Percentiles rank a stretch among this genome's conserved stretches.
phyloP scores from a whole-genome alignment of 2,113 vertebrate genomes.

The Hippocampus guttulatus region DNA sequence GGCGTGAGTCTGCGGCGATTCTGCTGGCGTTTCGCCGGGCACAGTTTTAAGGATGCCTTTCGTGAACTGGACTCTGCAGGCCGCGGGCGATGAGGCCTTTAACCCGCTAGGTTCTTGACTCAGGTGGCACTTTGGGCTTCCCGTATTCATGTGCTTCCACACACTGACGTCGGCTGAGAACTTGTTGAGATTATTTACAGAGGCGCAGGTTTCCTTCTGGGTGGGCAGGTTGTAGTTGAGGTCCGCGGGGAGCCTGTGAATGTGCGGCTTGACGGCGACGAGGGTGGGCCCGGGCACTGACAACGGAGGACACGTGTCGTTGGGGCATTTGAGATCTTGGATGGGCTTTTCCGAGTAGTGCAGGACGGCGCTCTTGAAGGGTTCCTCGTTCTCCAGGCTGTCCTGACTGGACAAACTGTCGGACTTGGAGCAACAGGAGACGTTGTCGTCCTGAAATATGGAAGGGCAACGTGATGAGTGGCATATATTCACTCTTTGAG shows the following conservation, averaged over 20 bases:
- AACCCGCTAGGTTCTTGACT: conserved; percentile 16
- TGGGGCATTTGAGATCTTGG: not conserved
- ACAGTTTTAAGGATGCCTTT: conserved; percentile 88
- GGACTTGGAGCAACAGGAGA: conserved; percentile 60
- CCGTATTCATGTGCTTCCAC: conserved; percentile 49
- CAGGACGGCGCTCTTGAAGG: conserved; percentile 8
- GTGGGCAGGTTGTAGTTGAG: conserved; percentile 22
- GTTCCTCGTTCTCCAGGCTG: conserved; percentile 81
- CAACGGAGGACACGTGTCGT: not conserved
- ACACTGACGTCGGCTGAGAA: conserved; percentile 19
- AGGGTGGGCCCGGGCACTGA: not conserved
- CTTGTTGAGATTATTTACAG: conserved; percentile 54
- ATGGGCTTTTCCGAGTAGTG: not conserved
- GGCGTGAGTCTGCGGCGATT: conserved; percentile 47
- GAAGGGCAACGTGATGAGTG: conserved; percentile 21
- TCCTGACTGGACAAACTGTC: conserved; percentile 81
- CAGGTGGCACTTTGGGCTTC: conserved; percentile 41
- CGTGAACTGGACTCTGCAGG: conserved; percentile 57
- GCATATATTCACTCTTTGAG: not conserved
- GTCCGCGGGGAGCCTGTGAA: conserved; percentile 5
- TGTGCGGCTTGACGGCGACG: not conserved
- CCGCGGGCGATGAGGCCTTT: conserved; percentile 32
- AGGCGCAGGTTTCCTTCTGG: conserved; percentile 22
- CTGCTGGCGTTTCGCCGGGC: conserved; percentile 54
- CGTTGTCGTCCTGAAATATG: conserved; percentile 75